Conservation (phyloP, 2,888 invertebrate genomes). For the Strigamia transsilvanica region DNA sequence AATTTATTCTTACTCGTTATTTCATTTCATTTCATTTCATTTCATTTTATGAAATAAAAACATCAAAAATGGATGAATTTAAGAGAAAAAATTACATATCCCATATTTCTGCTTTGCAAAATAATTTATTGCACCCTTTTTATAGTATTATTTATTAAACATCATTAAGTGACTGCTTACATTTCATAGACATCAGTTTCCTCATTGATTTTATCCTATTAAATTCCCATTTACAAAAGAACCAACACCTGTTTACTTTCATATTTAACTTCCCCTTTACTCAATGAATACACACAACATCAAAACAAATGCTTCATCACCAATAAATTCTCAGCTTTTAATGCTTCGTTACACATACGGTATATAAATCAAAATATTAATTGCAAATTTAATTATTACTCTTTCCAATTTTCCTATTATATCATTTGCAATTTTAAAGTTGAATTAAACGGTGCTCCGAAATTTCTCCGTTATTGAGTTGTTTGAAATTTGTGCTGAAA, state of each 20-base stretch:
- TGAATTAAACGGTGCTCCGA: no score
- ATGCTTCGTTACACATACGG: neutral
- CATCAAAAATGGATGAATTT: neutral
- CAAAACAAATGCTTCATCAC: neutral
- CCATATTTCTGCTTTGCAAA: neutral
- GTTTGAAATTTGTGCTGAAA: no score
- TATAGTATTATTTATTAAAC: neutral
- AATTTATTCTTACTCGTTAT: no score
- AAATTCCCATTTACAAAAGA: neutral
- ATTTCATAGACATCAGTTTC: neutral
- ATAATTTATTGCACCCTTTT: neutral
- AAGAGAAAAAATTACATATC: neutral
- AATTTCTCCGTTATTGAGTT: no score
- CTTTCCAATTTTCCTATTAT: no score
- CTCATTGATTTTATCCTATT: constrained; percentile 1
- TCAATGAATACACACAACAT: neutral
- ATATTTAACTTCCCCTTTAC: neutral
- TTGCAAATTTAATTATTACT: neutral
- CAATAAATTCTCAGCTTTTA: neutral
- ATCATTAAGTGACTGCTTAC: neutral
- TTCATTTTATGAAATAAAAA: neutral
- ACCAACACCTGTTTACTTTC: neutral
- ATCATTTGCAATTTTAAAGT: no score
- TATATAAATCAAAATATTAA: neutral
- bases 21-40: no score